Evolutionary conservation across 2,888 invertebrate species (phyloP), one percentile per base, ranked within the genome.

Genomic region (Homarus gammarus): DNA sequence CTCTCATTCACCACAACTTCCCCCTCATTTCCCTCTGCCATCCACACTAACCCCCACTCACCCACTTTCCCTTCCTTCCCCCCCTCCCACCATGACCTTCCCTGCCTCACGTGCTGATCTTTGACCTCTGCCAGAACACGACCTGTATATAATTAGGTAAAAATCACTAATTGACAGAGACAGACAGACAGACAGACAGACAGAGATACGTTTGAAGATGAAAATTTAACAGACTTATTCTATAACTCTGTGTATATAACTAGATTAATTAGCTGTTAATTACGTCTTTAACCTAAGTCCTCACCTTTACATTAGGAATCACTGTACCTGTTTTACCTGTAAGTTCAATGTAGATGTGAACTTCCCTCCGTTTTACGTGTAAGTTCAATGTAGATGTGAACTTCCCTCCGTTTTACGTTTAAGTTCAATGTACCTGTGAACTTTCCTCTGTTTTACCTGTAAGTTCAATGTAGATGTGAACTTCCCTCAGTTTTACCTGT

Each of bases 141-240:
- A 33, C n/a, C 49, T 36, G 27, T 36, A 56, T 51, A 73, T 73
- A 73, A 73, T 73, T 51, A 49, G 27, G 78, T 31, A 33, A 78
- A 51, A 78, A n/a, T n/a, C n/a, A n/a, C n/a, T 33, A 61, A 79
- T 22, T 51, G 51, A 49, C 33, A 64, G 33, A 81, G 61, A n/a
- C 18, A 61, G 81, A 36, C 36, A 38, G 64, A 81, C 38, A 38
- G 64, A 81, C 38, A 81, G 81, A 61, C 36, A 61, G 81, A 81
- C 38, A 61, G 61, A 61, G 64, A 64, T 56, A n/a, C n/a, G n/a
- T 0, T 1, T 61, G 18, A n/a, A 61, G 2, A 1, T 22, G 18
- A 61, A 61, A 22, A 61, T 22, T 61, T 61, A 61, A 22, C 18
- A 61, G 61, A 61, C 0, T 27, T 64, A 2, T 15, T 31, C 64